A percentile compares a stretch with the other conserved stretches of the same genome.
phyloP scores from a whole-genome alignment of 2,113 vertebrate species.

The Benitochromis conjunctus region DNA sequence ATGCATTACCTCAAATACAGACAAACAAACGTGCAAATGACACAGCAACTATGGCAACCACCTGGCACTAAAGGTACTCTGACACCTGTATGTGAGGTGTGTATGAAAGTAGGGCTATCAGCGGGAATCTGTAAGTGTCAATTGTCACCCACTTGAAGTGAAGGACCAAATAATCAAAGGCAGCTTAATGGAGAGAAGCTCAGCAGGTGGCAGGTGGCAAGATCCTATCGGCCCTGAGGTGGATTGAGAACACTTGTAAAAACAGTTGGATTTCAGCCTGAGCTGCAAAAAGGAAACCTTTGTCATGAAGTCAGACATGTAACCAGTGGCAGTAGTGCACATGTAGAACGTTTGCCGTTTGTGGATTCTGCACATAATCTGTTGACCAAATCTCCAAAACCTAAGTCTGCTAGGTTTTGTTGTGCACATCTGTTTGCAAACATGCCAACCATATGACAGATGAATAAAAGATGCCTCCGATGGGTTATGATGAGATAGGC shows the following conservation, averaged over 20 bases:
- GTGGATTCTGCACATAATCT: not conserved
- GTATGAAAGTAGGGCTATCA: not conserved
- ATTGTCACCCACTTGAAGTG: slow-evolving; percentile 17
- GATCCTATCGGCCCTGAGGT: slow-evolving; percentile 3
- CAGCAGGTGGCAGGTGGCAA: not conserved
- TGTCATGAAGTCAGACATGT: not conserved
- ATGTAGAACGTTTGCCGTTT: not conserved
- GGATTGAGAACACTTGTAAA: slow-evolving; percentile 1
- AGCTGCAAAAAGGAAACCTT: not conserved
- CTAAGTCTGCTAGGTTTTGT: not conserved
- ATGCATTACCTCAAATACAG: not conserved
- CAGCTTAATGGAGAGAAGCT: not conserved
- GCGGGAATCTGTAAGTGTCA: slow-evolving; percentile 1
- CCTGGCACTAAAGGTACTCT: not conserved
- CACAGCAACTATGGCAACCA: not conserved
- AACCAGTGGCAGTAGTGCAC: not conserved
- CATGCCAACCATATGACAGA: slow-evolving; percentile 34
- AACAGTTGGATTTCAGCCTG: not conserved
- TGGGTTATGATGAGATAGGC: slow-evolving; percentile 21
- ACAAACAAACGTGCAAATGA: not conserved
- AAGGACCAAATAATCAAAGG: slow-evolving; percentile 17
- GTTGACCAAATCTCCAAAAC: not conserved
- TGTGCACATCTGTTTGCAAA: slow-evolving; percentile 45
- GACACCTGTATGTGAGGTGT: slow-evolving; percentile 2
- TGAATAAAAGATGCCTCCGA: slow-evolving; percentile 55